Evolutionary conservation across 2,113 vertebrate species (phyloP), one percentile per base, ranked within the genome.

Genomic region (Orcinus orca): DNA sequence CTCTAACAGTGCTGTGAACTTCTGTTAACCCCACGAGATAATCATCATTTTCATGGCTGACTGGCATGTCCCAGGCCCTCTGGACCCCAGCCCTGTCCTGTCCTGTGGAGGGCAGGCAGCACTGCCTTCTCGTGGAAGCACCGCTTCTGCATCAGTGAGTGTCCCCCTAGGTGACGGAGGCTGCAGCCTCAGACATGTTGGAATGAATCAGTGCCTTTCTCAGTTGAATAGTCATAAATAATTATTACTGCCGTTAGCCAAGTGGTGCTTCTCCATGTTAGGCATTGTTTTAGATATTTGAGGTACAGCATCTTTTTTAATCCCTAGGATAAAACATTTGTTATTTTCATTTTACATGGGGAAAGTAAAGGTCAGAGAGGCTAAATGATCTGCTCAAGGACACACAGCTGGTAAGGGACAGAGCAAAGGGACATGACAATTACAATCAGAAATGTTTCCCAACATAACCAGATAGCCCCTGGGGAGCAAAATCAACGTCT

Each of bases 201-300:
- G n/a, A 47, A 6, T 31, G 53, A 67, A 15, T 38, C 2, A 1
- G 41, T 58, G 17, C 74, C 50, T 58, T 73, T 60, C 73, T 63
- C 53, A 2, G 29, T 21, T 3, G 31, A 55, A n/a, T 17, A 5
- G 65, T 31, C 50, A 1, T 25, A 6, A 53, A 25, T 29, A 13
- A 36, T 67, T 5, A 12, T 4, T 5, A 21, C 23, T 29, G 33
- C 26, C 0, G 0, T 12, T 14, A 41, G 14, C 79, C n/a, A 12
- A 2, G 17, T 0, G 1, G 53, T 1, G 2, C 33, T 7, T 4
- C 77, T 20, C 29, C 1, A 0, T 3, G 58, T 41, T 5, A 7
- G 47, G 29, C 14, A 6, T 18, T 31, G 15, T 63, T 65, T 33
- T 31, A 41, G 33, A 8, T 36, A 20, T 17, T 47, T 14, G 29